Base-by-base conservation (phyloP, 2,888 invertebrate species). In the Conistra vaccinii region DNA sequence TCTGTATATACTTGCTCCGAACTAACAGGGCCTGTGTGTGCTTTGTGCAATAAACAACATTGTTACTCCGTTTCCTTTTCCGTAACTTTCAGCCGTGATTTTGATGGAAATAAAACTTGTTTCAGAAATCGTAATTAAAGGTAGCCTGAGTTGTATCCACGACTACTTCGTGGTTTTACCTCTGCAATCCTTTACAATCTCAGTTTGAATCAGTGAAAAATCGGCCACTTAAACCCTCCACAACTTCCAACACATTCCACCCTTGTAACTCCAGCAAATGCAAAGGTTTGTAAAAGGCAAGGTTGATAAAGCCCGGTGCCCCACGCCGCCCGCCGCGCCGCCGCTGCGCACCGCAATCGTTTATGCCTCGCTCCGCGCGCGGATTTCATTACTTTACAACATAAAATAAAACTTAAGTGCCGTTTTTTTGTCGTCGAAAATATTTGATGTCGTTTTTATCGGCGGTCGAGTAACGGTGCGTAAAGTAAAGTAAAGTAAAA, bases 391-490 rank as follows among this genome's bases (percentile, higher is more conserved):
- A 78, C 83, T 84, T 86, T 81, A 87, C 69, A 73, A 68, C 80
- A 66, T 69, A 68, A 83, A 85, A 85, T 86, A 89, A 88, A 87
- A 82, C 68, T 87, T 87, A 83, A 86, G 45, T 42, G 51, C 55
- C 63, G 53, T 78, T 80, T 85, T 85, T 84, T 75, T 73, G 82
- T 76, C 85, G 84, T 63, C 60, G 57, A 69, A 73, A 83, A 83
- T 85, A 85, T 85, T 83, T 85, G 75, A 87, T 83, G 81, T 62
- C 77, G 70, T 74, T 89, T 90, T 88, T 89, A 89, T 88, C 79
- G 81, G 39, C 74, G 60, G 69, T 58, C 67, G n/a, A 75, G 69
- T 72, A 73, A 57, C 69, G 74, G 53, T 61, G 51, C 29, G 55
- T 66, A 58, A 45, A 61, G 55, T 71, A 51, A 68, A 57, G 55